Percentiles rank a stretch among this genome's conserved stretches.
Evolutionary conservation across 2,888 invertebrate genomes (phyloP).

Genomic region (Cheilosia variabilis): DNA sequence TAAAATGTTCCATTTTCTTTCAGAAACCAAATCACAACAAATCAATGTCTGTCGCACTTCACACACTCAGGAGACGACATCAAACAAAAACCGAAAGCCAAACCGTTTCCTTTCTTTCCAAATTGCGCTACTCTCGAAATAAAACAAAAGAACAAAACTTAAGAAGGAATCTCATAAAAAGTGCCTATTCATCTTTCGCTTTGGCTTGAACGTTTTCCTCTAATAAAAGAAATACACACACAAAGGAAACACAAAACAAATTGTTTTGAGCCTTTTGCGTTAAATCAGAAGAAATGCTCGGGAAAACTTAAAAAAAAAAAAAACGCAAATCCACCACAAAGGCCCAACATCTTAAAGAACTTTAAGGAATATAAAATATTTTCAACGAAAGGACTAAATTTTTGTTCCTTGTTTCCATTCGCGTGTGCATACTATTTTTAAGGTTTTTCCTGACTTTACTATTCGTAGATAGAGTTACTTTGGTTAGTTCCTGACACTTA

Average conservation of each 20-base stretch:
- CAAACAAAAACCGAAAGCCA: conserved; percentile 12
- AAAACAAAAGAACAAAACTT: conserved; percentile 34
- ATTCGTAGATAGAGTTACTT: no score
- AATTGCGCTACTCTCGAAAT: conserved; percentile 36
- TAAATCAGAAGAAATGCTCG: conserved; percentile 50
- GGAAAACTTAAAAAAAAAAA: conserved; percentile 14
- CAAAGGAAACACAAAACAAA: conserved; percentile 20
- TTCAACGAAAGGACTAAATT: no score
- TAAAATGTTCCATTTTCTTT: neutral
- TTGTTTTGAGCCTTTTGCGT: conserved; percentile 49
- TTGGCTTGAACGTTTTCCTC: conserved; percentile 30
- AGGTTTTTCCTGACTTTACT: conserved; percentile 6
- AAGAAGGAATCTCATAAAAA: conserved; percentile 33
- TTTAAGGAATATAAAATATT: neutral
- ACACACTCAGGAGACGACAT: neutral
- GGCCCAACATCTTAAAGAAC: neutral
- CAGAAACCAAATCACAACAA: neutral
- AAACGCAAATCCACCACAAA: conserved; percentile 31
- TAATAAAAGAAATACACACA: conserved; percentile 32
- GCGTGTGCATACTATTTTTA: conserved; percentile 13
- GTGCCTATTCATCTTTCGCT: conserved; percentile 49
- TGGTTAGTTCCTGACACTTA: neutral
- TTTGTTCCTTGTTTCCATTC: neutral
- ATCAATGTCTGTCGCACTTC: conserved; percentile 5
- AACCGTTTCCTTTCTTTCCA: conserved; percentile 16